Evolutionary conservation across 2,113 vertebrate species (phyloP).

Genomic region (Neofelis nebulosa): DNA sequence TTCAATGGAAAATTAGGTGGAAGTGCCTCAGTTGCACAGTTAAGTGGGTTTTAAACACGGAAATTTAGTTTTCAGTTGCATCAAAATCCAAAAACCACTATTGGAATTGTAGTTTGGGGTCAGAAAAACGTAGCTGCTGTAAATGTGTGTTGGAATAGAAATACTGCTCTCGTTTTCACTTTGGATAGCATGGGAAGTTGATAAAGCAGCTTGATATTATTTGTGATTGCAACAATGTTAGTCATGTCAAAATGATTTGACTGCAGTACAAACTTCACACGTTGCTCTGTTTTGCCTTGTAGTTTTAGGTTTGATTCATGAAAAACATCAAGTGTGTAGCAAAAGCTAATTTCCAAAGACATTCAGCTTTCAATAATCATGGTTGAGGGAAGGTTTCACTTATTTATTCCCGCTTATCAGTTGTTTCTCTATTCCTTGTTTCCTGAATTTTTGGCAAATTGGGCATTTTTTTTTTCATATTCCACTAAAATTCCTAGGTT

Average conservation of each 20-base stretch:
- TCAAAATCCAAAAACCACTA: not conserved
- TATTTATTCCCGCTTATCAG: not conserved
- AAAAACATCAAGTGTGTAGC: not conserved
- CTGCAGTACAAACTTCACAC: not conserved
- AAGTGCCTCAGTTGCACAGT: not conserved
- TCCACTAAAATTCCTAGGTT: not conserved
- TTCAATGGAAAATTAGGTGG: not conserved
- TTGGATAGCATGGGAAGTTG: not conserved
- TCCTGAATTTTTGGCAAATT: not conserved
- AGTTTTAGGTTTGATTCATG: conserved; percentile 33
- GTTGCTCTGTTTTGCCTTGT: not conserved
- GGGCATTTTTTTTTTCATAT: not conserved
- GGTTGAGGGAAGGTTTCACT: not conserved
- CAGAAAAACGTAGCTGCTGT: not conserved
- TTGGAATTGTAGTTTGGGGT: not conserved
- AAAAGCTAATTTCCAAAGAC: conserved; percentile 24
- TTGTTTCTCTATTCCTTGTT: not conserved
- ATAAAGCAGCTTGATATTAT: not conserved
- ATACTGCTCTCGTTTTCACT: conserved; percentile 18
- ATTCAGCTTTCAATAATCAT: not conserved
- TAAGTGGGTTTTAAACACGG: conserved; percentile 21
- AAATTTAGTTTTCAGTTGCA: conserved; percentile 24
- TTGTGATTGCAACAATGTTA: conserved; percentile 7
- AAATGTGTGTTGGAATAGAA: not conserved
- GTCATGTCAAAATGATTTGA: conserved; percentile 12